Conservation (phyloP, 2,888 invertebrate species). For the Halictus quadricinctus region DNA sequence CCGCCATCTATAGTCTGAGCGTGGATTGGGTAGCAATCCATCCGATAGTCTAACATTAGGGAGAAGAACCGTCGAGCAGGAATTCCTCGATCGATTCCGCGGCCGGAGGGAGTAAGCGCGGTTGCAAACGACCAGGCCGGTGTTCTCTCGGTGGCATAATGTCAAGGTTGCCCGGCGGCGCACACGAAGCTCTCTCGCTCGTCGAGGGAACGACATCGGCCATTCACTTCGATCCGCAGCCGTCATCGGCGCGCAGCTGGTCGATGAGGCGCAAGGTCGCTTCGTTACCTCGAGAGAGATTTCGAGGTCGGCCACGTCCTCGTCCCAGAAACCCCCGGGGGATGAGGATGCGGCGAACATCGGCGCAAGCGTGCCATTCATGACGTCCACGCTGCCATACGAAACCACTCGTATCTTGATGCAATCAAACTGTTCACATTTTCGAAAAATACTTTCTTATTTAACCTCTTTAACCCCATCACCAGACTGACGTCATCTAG, state of each 20-base stretch:
- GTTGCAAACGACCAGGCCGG: neutral
- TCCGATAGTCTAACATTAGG: neutral
- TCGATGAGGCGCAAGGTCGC: constrained; percentile 68
- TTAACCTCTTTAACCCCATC: neutral
- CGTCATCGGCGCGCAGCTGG: constrained; percentile 48
- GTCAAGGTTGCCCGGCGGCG: constrained; percentile 46
- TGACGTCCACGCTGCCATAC: neutral
- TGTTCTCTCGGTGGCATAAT: constrained; percentile 8
- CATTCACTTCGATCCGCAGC: constrained; percentile 60
- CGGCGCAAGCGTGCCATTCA: constrained; percentile 22
- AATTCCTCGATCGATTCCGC: neutral
- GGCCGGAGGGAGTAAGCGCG: neutral
- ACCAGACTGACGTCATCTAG: no score
- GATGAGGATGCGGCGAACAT: constrained; percentile 27
- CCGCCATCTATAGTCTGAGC: neutral
- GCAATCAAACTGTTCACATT: no score
- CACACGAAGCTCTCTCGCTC: constrained; percentile 26
- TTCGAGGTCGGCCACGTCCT: constrained; percentile 71
- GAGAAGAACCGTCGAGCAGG: neutral
- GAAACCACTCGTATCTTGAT: neutral
- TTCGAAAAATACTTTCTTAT: neutral
- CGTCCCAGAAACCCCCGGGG: constrained; percentile 60
- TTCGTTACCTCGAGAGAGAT: constrained; percentile 71
- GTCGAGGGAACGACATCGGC: constrained; percentile 50
- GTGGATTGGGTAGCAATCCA: neutral